phyloP scores from a whole-genome alignment of 2,113 vertebrate genomes.

The Ptilorrhoa leucosticta region DNA sequence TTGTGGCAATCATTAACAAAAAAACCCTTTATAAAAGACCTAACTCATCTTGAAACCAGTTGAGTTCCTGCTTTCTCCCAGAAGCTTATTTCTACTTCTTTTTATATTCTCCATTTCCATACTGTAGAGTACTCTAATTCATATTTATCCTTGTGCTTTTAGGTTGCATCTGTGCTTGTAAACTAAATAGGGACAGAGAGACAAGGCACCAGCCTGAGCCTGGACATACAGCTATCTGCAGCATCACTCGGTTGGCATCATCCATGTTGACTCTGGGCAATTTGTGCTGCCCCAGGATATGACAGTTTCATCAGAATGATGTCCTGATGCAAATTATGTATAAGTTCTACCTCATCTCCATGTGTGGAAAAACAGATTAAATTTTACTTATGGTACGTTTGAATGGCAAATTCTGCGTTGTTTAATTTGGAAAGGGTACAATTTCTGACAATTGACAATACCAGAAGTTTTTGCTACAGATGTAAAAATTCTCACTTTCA shows the following conservation, averaged over 20 bases:
- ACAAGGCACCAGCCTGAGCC: background rate
- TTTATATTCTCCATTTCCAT: background rate
- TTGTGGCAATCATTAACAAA: background rate
- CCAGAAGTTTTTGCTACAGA: background rate
- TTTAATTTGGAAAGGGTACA: background rate
- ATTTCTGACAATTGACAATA: background rate
- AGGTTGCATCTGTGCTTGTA: background rate
- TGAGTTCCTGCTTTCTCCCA: background rate
- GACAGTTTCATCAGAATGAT: background rate
- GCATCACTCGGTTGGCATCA: background rate
- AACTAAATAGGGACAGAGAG: background rate
- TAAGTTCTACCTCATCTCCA: background rate
- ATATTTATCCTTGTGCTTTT: background rate
- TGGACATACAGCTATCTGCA: background rate
- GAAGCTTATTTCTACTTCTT: background rate
- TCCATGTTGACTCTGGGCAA: accelerated
- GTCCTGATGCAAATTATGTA: background rate
- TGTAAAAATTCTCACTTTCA: background rate
- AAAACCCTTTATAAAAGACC: background rate
- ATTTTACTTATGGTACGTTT: background rate
- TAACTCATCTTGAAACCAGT: background rate
- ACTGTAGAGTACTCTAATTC: background rate
- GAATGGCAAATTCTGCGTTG: background rate
- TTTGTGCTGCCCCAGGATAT: background rate
- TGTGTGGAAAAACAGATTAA: background rate